Percentiles rank a stretch among this genome's conserved stretches.
Evolutionary conservation across 2,113 vertebrate species (phyloP).

Genomic region (Amblyornis subalaris): DNA sequence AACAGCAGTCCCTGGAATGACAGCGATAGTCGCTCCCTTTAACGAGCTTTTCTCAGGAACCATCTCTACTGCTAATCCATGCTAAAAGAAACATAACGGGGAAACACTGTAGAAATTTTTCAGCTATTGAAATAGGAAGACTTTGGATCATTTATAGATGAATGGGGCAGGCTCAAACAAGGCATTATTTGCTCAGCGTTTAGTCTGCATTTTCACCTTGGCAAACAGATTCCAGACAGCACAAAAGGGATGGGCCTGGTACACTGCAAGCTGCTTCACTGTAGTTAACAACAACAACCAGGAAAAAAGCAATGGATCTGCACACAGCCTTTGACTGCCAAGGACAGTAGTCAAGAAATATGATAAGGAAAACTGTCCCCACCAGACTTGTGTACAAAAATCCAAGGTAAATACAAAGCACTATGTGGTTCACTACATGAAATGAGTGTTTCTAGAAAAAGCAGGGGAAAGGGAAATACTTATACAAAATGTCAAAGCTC

Average conservation of each 20-base stretch:
- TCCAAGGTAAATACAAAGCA: not conserved
- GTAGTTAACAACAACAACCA: not conserved
- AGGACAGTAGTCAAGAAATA: conserved; percentile 9
- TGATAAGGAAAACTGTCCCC: not conserved
- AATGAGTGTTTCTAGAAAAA: not conserved
- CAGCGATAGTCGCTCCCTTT: not conserved
- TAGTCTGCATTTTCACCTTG: not conserved
- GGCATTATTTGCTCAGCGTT: not conserved
- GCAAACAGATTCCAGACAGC: conserved; percentile 10
- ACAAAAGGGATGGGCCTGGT: not conserved
- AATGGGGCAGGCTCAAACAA: not conserved
- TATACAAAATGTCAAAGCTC: not conserved
- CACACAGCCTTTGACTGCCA: not conserved
- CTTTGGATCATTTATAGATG: not conserved
- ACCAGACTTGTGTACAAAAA: not conserved
- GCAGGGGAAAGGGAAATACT: not conserved
- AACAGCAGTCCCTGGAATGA: not conserved
- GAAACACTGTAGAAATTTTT: not conserved
- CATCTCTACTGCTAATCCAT: not conserved
- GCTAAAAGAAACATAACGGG: not conserved
- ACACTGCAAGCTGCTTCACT: not conserved
- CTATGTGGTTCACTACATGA: not conserved
- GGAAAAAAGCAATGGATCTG: not conserved
- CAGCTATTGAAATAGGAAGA: not conserved
- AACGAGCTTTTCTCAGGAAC: not conserved